These are phyloP conservation scores for Apamea anceps DNA, from an alignment of 2,888 invertebrate genomes.

Conservation along the genomic window DNA sequence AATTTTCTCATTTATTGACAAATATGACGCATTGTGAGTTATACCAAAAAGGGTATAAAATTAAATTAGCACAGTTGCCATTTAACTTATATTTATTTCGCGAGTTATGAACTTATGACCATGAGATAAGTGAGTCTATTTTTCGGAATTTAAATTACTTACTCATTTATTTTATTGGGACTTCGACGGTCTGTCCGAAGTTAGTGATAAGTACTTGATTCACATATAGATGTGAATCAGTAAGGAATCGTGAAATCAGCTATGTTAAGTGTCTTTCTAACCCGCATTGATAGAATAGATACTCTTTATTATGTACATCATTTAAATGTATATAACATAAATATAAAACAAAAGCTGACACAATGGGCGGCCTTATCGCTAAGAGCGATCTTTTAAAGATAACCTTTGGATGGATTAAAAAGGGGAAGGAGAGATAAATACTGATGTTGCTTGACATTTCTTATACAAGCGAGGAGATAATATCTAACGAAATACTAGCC, in stretches of 20 bases:
- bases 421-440: too few relatives aligned
- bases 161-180: neutral
- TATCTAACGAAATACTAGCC: conserved; percentile 8
- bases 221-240: neutral
- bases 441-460: conserved; percentile 16
- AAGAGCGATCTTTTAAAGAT: too few relatives aligned
- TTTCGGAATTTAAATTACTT: neutral
- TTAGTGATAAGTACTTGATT: neutral
- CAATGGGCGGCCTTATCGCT: too few relatives aligned
- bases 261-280: neutral
- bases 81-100: neutral
- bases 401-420: too few relatives aligned
- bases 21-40: neutral
- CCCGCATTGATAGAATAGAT: neutral
- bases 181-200: neutral
- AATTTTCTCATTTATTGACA: neutral
- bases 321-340: too few relatives aligned
- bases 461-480: conserved; percentile 19
- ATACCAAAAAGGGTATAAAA: neutral
- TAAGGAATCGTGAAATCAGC: neutral
- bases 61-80: neutral
- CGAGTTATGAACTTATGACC: neutral
- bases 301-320: too few relatives aligned
- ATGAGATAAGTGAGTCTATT: neutral
- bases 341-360: too few relatives aligned